These are phyloP conservation scores for Stegodyphus dumicola DNA, from an alignment of 1,140 invertebrate genomes.

Conservation along the genomic window DNA sequence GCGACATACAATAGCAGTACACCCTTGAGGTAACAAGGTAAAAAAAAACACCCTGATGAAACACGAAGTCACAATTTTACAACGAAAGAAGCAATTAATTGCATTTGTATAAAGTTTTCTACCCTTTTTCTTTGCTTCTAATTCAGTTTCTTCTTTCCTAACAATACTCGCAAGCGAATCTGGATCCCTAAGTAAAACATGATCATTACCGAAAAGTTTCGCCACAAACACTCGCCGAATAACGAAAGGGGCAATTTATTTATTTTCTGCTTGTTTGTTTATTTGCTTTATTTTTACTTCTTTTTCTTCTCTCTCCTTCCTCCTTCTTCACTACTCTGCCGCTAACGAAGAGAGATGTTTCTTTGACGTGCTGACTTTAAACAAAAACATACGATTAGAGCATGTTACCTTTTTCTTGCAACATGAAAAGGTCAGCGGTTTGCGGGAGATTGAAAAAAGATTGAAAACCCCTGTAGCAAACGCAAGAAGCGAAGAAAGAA, in stretches of 20 bases:
- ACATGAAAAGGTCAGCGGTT: no score
- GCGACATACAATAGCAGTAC: no score
- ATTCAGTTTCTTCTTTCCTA: background rate
- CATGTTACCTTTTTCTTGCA: no score
- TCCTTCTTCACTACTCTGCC: background rate
- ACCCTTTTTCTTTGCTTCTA: background rate
- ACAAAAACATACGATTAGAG: no score
- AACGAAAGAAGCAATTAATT: constrained; percentile 31
- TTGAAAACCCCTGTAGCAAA: no score
- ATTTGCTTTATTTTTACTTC: background rate
- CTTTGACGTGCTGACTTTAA: constrained; percentile 3
- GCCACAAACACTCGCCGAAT: constrained; percentile 44
- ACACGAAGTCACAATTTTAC: background rate
- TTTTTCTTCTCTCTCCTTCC: background rate
- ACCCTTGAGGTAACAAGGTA: no score
- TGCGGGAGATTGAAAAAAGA: no score
- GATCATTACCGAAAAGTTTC: constrained; percentile 41
- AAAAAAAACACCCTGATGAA: no score
- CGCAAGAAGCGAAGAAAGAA: no score
- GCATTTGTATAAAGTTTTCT: constrained; percentile 49
- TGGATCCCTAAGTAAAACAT: background rate
- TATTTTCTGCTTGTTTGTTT: background rate
- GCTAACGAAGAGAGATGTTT: constrained; percentile 39
- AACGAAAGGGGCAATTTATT: constrained; percentile 9
- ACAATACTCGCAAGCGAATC: background rate